Evolutionary conservation across 2,888 invertebrate species (phyloP).

Genomic region (Bimastos eiseni): DNA sequence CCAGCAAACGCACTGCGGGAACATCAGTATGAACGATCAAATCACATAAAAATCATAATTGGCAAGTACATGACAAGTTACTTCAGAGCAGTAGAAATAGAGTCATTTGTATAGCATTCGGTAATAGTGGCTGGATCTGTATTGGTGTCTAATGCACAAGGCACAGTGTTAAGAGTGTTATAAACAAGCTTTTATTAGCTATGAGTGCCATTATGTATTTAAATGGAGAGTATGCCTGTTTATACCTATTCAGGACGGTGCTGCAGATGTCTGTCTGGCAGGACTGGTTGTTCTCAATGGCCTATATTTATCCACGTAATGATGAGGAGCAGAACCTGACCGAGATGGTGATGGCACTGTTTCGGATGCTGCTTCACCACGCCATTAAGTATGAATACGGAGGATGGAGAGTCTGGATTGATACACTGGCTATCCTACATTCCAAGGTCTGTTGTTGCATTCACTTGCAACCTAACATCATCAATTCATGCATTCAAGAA

Average conservation of each 20-base stretch:
- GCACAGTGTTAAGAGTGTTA: no score
- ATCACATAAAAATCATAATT: no score
- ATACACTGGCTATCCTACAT: constrained; percentile 97
- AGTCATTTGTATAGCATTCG: no score
- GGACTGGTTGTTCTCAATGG: constrained; percentile 93
- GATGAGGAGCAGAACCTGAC: constrained; percentile 93
- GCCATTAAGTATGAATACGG: constrained; percentile 99
- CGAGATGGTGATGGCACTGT: constrained; percentile 96
- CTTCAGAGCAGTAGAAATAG: no score
- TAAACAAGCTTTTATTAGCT: no score
- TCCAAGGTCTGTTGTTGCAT: constrained; percentile 75
- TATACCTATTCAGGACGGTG: constrained; percentile 71
- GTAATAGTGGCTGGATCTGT: no score
- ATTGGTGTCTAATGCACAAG: no score
- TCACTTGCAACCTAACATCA: neutral
- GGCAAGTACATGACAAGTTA: no score
- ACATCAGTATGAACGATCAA: no score
- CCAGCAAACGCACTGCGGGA: no score
- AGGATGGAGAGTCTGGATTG: constrained; percentile 99
- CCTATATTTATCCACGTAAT: constrained; percentile 94
- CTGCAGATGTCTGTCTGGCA: constrained; percentile 99
- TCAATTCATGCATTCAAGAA: neutral
- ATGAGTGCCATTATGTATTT: neutral
- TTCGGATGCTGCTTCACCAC: constrained; percentile 95
- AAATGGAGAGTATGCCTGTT: neutral